Percentiles rank a stretch among this genome's conserved stretches.
Conservation (phyloP, 2,113 vertebrate species). For the Pan paniscus region DNA sequence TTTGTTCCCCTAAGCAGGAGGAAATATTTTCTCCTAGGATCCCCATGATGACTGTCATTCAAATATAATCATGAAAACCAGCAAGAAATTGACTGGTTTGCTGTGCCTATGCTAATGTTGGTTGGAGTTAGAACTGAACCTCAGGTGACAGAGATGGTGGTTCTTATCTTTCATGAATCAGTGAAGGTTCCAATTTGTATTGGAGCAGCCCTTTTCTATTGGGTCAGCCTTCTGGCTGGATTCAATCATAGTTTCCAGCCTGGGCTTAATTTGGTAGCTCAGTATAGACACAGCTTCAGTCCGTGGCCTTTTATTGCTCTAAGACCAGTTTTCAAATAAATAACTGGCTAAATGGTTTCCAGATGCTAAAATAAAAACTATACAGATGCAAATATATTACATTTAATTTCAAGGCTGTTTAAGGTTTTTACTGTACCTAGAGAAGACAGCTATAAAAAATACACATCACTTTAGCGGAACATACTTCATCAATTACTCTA, state of each 20-base stretch:
- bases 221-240: constrained; percentile 41
- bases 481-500: constrained; percentile 79
- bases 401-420: constrained; percentile 82
- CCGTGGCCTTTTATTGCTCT: constrained; percentile 51
- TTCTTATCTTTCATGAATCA: constrained; percentile 36
- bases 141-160: background rate
- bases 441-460: constrained; percentile 78
- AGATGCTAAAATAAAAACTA: constrained; percentile 77
- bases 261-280: constrained; percentile 70
- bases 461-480: constrained; percentile 68
- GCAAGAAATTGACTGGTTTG: background rate
- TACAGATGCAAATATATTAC: constrained; percentile 75
- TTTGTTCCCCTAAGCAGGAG: background rate
- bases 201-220: background rate
- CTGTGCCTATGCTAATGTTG: background rate
- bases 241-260: constrained; percentile 43
- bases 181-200: constrained; percentile 38
- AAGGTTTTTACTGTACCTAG: constrained; percentile 67
- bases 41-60: background rate
- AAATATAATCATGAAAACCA: constrained; percentile 2
- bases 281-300: constrained; percentile 15
- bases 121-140: background rate
- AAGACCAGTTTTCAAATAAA: constrained; percentile 76
- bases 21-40: background rate
- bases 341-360: constrained; percentile 71